Evolutionary conservation across 1,140 invertebrate genomes (phyloP), one percentile per base, ranked within the genome.

Genomic region (Homalodisca vitripennis): DNA sequence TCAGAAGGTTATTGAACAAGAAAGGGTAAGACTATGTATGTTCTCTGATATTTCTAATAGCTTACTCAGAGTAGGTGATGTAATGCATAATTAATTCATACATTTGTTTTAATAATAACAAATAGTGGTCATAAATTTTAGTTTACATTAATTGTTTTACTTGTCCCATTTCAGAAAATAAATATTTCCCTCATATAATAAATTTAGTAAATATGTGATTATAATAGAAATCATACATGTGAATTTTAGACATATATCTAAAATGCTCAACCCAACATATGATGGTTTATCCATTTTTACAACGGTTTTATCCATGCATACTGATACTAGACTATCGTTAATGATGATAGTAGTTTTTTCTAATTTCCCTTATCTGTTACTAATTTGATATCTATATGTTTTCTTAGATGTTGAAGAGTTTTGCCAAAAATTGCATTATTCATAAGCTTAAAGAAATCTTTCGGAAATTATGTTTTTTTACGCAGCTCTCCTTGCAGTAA

Each of bases 381-480:
- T 14, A 53, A 22, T 53, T 53, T 53, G 6, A 53, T 22, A 53
- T 53, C 20, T 22, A 12, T 53, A 53, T 53, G 48, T 53, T 53
- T 12, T 24, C 48, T 53, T 53, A 12, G 6, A 53, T 53, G 6
- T 22, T 53, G 10, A 6, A 53, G 20, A 13, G 48, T 14, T 53
- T 53, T 53, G 3, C 48, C 48, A 24, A 14, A 53, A 22, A 53
- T 53, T 6, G 48, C 12, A 53, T 53, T 53, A 24, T 53, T 53
- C 48, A 53, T 53, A n/a, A 53, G 48, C 22, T 53, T 53, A 24
- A n/a, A 53, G 48, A 53, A 53, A 53, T 53, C 48, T 20, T 53
- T 53, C 22, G 6, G 48, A 53, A 53, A 53, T 6, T 13, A 6
- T 53, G 48, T 53, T 22, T 13, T 53, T 14, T 6, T 20, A n/a